Evolutionary conservation across 2,797 vertebrate species (phyloP), one percentile per base, ranked within the genome.

Genomic region (Falco naumanni): DNA sequence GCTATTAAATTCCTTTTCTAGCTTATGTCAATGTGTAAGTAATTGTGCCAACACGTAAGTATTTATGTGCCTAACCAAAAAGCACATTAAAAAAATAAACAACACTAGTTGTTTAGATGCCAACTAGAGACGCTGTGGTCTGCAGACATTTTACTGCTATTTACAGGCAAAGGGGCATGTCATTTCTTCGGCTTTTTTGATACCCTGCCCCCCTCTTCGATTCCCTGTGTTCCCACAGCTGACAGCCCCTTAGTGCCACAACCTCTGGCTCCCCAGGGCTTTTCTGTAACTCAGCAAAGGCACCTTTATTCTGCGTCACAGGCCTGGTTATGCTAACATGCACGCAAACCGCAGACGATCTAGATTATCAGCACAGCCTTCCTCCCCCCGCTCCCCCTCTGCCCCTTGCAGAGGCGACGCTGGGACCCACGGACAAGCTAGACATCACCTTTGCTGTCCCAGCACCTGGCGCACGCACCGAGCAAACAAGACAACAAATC

Each of bases 401-500:
- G 3, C 1, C 26, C 8, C 33, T 16, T 5, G 41, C 21, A 15
- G 47, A 3, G 4, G 4, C 48, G 22, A 3, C 0, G 0, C 1
- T 33, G 13, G 69, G 69, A 76, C 56, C 33, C 2, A 0, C 0
- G 2, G 60, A 13, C 0, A 1, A 41, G 51, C 9, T 8, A 64
- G 51, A 51, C 39, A 1, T 12, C 57, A 31, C 51, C 60, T 54
- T 31, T 14, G 56, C 74, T 33, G 26, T 39, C 63, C 2, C 6
- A 34, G 3, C 0, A 0, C 43, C 10, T 0, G 1, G 16, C 10
- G 7, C 12, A 37, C 0, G 8, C 24, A 4, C 1, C 4, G 18
- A 80, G 47, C 59, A 90, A 84, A 63, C 61, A 56, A 22, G 41
- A 19, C 53, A 79, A 90, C 28, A 39, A 68, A 59, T 11, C 2